Evolutionary conservation across 2,888 invertebrate species (phyloP).

Genomic region (Malachius bipustulatus): DNA sequence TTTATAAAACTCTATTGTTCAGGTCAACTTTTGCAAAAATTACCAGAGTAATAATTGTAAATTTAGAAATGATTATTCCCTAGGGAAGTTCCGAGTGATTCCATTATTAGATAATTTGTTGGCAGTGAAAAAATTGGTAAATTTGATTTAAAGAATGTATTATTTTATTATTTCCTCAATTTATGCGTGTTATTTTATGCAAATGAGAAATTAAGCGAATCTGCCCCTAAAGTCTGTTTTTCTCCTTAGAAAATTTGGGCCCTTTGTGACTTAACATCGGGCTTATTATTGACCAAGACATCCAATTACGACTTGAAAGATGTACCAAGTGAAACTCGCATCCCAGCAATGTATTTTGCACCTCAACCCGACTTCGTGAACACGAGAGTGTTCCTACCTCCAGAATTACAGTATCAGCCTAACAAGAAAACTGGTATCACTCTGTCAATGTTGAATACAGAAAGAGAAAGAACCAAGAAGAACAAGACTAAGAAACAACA

Average conservation of each 20-base stretch:
- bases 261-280: conserved; percentile 88
- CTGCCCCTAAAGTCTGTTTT: no score
- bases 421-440: conserved; percentile 36
- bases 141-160: no score
- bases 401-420: conserved; percentile 55
- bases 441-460: conserved; percentile 36
- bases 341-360: conserved; percentile 85
- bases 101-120: neutral
- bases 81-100: no score
- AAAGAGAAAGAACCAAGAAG: conserved; percentile 34
- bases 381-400: conserved; percentile 68
- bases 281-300: conserved; percentile 77
- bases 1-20: conserved; percentile 11
- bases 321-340: conserved; percentile 71
- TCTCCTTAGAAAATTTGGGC: conserved; percentile 82
- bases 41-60: no score
- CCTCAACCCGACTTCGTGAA: conserved; percentile 64
- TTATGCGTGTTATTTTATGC: no score
- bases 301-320: conserved; percentile 82
- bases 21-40: no score
- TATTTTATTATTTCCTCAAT: no score
- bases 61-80: neutral
- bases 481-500: conserved; percentile 39
- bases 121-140: no score
- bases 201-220: no score